These are phyloP conservation scores for Pseudococcus longispinus DNA, from an alignment of 2,888 invertebrate genomes.

Conservation along the genomic window DNA sequence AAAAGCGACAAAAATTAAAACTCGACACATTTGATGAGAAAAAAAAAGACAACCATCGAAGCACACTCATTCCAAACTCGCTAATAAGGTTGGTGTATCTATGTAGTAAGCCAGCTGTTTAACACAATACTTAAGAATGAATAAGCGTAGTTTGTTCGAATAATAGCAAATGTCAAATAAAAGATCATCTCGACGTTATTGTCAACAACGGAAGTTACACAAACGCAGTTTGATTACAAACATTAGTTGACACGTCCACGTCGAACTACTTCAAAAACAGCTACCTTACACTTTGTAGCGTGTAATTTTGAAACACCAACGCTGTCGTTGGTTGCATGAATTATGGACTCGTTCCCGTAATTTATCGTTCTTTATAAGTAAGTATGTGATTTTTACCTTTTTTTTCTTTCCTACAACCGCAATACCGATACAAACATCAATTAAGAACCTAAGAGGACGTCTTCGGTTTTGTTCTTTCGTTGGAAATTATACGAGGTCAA, in stretches of 20 bases:
- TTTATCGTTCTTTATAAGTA: slow-evolving; percentile 46
- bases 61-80: slow-evolving; percentile 32
- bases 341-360: slow-evolving; percentile 54
- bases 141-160: slow-evolving; percentile 47
- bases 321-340: slow-evolving; percentile 49
- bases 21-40: not conserved
- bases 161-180: slow-evolving; percentile 48
- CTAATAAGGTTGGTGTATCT: slow-evolving; percentile 29
- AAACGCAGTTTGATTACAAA: slow-evolving; percentile 52
- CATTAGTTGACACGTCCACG: slow-evolving; percentile 50
- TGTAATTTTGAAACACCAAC: slow-evolving; percentile 46
- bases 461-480: slow-evolving; percentile 46
- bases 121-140: slow-evolving; percentile 33
- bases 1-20: not conserved
- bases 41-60: not conserved
- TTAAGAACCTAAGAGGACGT: slow-evolving; percentile 21
- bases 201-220: slow-evolving; percentile 54
- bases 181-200: slow-evolving; percentile 49
- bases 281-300: slow-evolving; percentile 49
- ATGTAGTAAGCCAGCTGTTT: slow-evolving; percentile 26
- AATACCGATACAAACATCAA: slow-evolving; percentile 45
- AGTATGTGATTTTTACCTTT: slow-evolving; percentile 24
- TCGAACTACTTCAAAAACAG: slow-evolving; percentile 37
- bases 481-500: slow-evolving; percentile 45
- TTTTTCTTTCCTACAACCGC: slow-evolving; percentile 15